Base-by-base conservation (phyloP, 2,113 vertebrate genomes). In the Coregonus clupeaformis region DNA sequence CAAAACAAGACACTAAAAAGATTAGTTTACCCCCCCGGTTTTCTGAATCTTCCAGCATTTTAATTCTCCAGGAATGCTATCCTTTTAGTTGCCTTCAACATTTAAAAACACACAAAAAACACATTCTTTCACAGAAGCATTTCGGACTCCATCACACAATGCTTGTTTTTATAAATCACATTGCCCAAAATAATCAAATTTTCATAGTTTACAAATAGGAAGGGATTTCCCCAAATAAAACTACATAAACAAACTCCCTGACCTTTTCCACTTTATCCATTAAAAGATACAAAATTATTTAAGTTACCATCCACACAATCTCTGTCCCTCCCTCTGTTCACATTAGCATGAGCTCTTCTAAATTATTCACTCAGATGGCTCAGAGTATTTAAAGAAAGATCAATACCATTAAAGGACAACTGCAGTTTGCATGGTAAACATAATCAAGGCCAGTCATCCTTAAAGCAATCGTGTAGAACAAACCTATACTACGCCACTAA, bases 311-410 rank as follows among this genome's bases (percentile, higher is more conserved):
- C 25, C 57, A 5, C 57, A 64, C 16, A 13, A 52, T 32, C 68
- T 76, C 36, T 16, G 59, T 32, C 45, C 36, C 62, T 30, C 57
- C 49, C 68, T 74, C 77, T 14, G 65, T 75, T 59, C 72, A 75
- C 72, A 4, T 64, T 74, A 74, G 59, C 69, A 73, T 45, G 75
- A 77, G 83, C 71, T 7, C 55, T 32, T 89, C 82, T 92, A 86
- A 93, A 91, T 93, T 86, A 91, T 91, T 93, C 81, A 92, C 88
- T 69, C 75, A 47, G 80, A 82, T 59, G 79, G 82, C 76, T 55
- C 71, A 66, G 76, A 74, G 88, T 90, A 88, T 92, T 90, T 90
- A 88, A 86, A 90, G 89, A 75, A 76, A 45, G 87, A 92, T 92
- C 90, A 73, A 92, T 92, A 87, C 77, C 77, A 84, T 80, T 86